A percentile compares a stretch with the other conserved stretches of the same genome.
Evolutionary conservation across 1,140 invertebrate genomes (phyloP).

Genomic region (Riptortus pedestris): DNA sequence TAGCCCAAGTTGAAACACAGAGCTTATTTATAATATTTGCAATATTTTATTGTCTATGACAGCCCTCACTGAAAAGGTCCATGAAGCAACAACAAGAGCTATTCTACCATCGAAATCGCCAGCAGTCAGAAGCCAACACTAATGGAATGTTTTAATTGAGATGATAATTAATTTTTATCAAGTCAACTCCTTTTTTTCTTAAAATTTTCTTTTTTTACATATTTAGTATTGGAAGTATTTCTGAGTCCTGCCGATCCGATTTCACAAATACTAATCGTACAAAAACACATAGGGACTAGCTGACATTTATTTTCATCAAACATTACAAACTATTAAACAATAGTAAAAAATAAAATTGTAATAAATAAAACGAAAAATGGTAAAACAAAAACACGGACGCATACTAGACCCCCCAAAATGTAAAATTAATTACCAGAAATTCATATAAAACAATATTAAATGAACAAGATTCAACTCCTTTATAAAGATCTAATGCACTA

Average conservation of each 20-base stretch:
- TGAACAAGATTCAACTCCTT: slow-evolving; percentile 15
- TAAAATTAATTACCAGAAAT: too few species aligned
- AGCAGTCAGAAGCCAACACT: background rate
- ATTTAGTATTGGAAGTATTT: too few species aligned
- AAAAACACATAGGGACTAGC: slow-evolving; percentile 13
- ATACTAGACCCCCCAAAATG: too few species aligned
- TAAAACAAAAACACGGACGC: slow-evolving; percentile 8
- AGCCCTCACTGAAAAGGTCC: slow-evolving; percentile 12
- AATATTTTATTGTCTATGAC: slow-evolving; percentile 20
- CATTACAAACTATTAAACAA: too few species aligned
- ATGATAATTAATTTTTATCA: too few species aligned
- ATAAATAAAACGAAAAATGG: background rate
- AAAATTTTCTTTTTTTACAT: too few species aligned
- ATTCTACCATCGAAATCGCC: background rate
- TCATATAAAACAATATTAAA: too few species aligned
- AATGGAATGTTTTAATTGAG: too few species aligned
- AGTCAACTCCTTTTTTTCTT: too few species aligned
- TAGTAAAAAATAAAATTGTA: too few species aligned
- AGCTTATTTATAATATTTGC: background rate
- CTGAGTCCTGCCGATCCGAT: background rate
- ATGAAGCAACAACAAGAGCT: background rate
- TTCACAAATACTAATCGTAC: slow-evolving; percentile 2
- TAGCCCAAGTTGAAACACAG: too few species aligned
- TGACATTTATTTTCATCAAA: too few species aligned
- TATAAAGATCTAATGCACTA: background rate